Conservation (phyloP, 2,888 invertebrate genomes). For the Rhingia campestris region DNA sequence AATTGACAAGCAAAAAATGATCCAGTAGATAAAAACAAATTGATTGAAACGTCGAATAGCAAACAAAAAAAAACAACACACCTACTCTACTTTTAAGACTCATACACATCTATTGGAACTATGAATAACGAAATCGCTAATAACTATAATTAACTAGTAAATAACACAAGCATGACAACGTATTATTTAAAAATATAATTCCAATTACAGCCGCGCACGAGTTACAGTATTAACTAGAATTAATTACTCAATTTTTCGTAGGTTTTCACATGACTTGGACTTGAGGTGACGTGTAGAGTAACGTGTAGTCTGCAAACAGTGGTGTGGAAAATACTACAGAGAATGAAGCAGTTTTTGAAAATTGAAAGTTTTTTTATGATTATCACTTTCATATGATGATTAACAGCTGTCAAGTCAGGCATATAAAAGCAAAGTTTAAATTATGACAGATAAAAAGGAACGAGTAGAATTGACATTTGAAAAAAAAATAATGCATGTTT, state of each 20-base stretch:
- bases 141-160: slow-evolving; percentile 27
- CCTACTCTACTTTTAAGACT: slow-evolving; percentile 3
- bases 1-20: no score
- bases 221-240: background rate
- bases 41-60: background rate
- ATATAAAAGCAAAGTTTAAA: no score
- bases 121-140: background rate
- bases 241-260: background rate
- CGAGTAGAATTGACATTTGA: no score
- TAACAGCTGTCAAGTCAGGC: no score
- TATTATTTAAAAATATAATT: slow-evolving; percentile 31
- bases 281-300: background rate
- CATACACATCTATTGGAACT: background rate
- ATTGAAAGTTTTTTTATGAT: background rate
- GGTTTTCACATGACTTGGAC: background rate
- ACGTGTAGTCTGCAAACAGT: background rate
- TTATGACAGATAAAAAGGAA: no score
- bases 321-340: background rate
- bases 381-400: no score
- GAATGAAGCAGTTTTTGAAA: background rate
- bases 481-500: no score
- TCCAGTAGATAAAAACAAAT: background rate
- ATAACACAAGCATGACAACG: slow-evolving; percentile 32
- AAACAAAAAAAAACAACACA: slow-evolving; percentile 6
- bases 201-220: slow-evolving; percentile 7